These are phyloP conservation scores for Heliconius hortense DNA, from an alignment of 2,888 invertebrate genomes.

Conservation along the genomic window DNA sequence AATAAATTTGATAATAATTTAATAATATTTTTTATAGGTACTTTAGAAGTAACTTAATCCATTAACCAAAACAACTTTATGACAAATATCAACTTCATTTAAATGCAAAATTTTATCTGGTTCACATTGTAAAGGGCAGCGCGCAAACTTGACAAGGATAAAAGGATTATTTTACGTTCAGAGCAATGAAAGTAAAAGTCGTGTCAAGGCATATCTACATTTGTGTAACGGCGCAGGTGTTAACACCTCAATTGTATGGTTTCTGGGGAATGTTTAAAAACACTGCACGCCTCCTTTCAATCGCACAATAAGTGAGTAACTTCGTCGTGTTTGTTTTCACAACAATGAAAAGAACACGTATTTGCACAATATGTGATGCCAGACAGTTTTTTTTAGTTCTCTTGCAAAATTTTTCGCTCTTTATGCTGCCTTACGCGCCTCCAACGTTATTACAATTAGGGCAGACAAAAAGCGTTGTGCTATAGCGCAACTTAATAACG, in stretches of 20 bases:
- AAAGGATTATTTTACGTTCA: conserved; percentile 30
- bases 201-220: conserved; percentile 30
- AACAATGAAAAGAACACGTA: conserved; percentile 42
- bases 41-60: not conserved
- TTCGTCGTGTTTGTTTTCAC: conserved; percentile 41
- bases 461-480: not conserved
- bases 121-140: conserved; percentile 21
- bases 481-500: too few relatives aligned
- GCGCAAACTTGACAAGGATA: conserved; percentile 20
- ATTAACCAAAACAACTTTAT: not conserved
- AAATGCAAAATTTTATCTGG: conserved; percentile 18
- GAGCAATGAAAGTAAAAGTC: conserved; percentile 38
- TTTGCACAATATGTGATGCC: conserved; percentile 23
- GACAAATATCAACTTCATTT: not conserved
- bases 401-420: not conserved
- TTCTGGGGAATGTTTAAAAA: conserved; percentile 46
- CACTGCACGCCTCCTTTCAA: conserved; percentile 45
- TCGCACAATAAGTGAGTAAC: conserved; percentile 41
- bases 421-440: too few relatives aligned
- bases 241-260: conserved; percentile 54
- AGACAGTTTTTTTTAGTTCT: not conserved
- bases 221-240: conserved; percentile 52
- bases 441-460: not conserved
- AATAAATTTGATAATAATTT: too few relatives aligned
- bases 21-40: not conserved